These are phyloP conservation scores for Stenchaetothrips biformis DNA, from an alignment of 2,888 invertebrate genomes.

Conservation along the genomic window DNA sequence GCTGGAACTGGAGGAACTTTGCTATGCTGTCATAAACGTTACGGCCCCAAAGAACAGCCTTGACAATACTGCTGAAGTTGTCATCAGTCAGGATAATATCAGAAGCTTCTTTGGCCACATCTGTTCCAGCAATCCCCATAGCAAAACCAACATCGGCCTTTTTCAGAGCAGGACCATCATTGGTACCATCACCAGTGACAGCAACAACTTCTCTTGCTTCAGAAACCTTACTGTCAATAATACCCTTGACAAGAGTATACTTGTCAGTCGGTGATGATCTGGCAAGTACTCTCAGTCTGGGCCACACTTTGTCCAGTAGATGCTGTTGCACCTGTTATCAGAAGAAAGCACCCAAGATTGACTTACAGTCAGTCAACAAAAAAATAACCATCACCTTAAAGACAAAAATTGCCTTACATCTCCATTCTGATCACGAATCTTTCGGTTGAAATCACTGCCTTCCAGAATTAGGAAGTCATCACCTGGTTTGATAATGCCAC, in stretches of 20 bases:
- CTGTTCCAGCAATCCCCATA: slow-evolving; percentile 99
- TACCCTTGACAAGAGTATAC: slow-evolving; percentile 95
- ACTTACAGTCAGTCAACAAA: slow-evolving; percentile 22
- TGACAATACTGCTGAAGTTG: slow-evolving; percentile 98
- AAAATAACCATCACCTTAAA: not conserved
- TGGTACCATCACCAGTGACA: slow-evolving; percentile 97
- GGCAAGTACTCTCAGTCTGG: slow-evolving; percentile 88
- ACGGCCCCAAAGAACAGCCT: slow-evolving; percentile 99
- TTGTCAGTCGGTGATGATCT: slow-evolving; percentile 98
- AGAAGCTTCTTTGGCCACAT: slow-evolving; percentile 99
- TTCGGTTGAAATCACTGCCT: slow-evolving; percentile 93
- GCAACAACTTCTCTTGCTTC: slow-evolving; percentile 95
- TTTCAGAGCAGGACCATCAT: slow-evolving; percentile 95
- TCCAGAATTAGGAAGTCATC: slow-evolving; percentile 95
- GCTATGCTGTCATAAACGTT: slow-evolving; percentile 99
- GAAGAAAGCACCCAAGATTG: slow-evolving; percentile 8
- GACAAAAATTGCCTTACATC: slow-evolving; percentile 56
- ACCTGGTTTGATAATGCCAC: slow-evolving; percentile 89
- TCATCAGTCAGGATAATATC: slow-evolving; percentile 99
- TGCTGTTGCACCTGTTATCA: slow-evolving; percentile 75
- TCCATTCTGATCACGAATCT: slow-evolving; percentile 82
- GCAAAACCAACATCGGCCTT: slow-evolving; percentile 99
- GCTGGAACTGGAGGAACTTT: slow-evolving; percentile 98
- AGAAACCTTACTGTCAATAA: slow-evolving; percentile 90
- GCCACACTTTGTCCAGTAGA: slow-evolving; percentile 94